These are phyloP conservation scores for Euura lappo DNA, from an alignment of 1,140 invertebrate species.

Conservation along the genomic window DNA sequence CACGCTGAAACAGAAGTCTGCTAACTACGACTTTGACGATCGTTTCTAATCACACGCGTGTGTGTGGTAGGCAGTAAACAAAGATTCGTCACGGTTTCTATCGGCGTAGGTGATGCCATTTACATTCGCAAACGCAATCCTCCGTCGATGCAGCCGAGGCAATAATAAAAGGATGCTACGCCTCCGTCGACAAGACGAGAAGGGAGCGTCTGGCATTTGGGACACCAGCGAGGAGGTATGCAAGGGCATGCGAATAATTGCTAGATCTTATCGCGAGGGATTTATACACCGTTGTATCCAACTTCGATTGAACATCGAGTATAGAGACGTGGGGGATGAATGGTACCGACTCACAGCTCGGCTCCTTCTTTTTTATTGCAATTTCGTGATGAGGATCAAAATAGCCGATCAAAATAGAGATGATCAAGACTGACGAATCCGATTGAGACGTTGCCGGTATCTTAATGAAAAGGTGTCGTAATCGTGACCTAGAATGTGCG, in stretches of 20 bases:
- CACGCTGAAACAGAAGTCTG: too few relatives aligned
- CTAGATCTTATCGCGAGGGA: background rate
- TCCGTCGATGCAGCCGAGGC: background rate
- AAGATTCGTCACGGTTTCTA: background rate
- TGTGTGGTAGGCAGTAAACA: background rate
- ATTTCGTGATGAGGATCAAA: too few relatives aligned
- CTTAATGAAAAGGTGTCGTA: background rate
- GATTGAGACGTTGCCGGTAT: background rate
- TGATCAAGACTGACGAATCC: too few relatives aligned
- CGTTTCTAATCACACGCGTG: too few relatives aligned
- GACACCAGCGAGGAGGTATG: constrained; percentile 16
- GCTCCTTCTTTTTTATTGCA: too few relatives aligned
- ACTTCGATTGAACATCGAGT: background rate
- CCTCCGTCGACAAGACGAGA: background rate
- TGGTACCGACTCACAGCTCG: too few relatives aligned
- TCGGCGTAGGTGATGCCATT: background rate
- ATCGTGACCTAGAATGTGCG: background rate
- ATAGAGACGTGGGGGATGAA: background rate
- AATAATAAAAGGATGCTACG: background rate
- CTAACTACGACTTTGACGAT: too few relatives aligned
- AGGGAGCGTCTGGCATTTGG: constrained; percentile 26
- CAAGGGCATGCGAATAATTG: constrained; percentile 18
- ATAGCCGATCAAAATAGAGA: too few relatives aligned
- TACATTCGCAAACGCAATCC: background rate
- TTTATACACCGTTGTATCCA: too few relatives aligned